A percentile compares a stretch with the other conserved stretches of the same genome.
Conservation (phyloP, 2,797 vertebrate genomes). For the Hemibagrus guttatus region DNA sequence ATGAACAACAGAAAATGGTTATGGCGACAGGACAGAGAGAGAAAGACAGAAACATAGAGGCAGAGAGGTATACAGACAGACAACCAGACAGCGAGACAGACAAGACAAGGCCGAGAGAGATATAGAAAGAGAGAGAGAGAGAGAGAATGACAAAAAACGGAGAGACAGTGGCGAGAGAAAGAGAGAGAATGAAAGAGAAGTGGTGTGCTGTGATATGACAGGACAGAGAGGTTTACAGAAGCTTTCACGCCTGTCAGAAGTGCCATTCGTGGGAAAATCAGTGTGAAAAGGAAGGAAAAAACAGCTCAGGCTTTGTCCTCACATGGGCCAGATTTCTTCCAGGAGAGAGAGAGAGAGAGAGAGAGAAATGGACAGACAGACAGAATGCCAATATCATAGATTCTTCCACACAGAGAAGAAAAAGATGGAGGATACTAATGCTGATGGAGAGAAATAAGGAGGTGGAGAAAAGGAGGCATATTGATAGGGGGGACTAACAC, state of each 20-base stretch:
- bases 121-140: neutral
- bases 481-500: neutral
- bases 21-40: neutral
- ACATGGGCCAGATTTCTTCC: constrained; percentile 32
- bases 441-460: neutral
- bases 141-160: neutral
- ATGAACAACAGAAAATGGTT: constrained; percentile 42
- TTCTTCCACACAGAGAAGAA: neutral
- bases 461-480: neutral
- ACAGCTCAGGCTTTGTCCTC: constrained; percentile 10
- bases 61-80: neutral
- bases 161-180: neutral
- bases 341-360: constrained; percentile 5
- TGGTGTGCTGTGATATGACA: constrained; percentile 69
- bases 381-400: neutral
- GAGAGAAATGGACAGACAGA: neutral
- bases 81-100: neutral
- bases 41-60: neutral
- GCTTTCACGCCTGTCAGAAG: constrained; percentile 66
- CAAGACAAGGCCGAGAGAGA: too few species aligned
- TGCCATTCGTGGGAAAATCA: constrained; percentile 57
- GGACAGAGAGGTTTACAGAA: constrained; percentile 62
- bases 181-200: constrained; percentile 55
- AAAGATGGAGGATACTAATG: neutral
- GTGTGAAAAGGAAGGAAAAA: constrained; percentile 43